phyloP scores from a whole-genome alignment of 2,888 invertebrate species.

The Biston stratarius region DNA sequence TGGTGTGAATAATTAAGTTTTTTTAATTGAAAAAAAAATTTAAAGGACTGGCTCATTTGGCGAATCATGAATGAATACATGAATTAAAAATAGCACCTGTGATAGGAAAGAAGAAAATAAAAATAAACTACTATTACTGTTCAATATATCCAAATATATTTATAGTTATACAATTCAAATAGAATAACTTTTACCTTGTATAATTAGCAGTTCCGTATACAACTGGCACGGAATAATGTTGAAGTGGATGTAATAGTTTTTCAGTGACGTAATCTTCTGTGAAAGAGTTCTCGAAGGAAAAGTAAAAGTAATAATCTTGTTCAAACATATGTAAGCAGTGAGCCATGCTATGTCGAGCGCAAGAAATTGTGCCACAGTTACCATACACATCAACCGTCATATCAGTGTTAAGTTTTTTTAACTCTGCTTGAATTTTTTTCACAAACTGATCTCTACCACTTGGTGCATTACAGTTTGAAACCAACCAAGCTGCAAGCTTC shows the following conservation, averaged over 20 bases:
- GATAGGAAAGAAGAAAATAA: too few relatives aligned
- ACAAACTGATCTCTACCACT: conserved; percentile 54
- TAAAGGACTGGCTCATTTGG: too few relatives aligned
- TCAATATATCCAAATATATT: too few relatives aligned
- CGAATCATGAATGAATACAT: too few relatives aligned
- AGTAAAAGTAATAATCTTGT: conserved; percentile 67
- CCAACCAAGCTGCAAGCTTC: conserved; percentile 67
- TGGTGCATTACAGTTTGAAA: conserved; percentile 59
- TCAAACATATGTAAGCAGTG: conserved; percentile 57
- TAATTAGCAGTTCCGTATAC: conserved; percentile 74
- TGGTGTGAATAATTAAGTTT: too few relatives aligned
- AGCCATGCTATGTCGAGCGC: conserved; percentile 46
- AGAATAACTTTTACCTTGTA: too few relatives aligned
- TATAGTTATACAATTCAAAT: too few relatives aligned
- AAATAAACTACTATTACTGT: too few relatives aligned
- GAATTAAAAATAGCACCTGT: too few relatives aligned
- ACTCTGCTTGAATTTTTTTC: conserved; percentile 46
- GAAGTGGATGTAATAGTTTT: conserved; percentile 62
- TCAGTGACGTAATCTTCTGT: conserved; percentile 72
- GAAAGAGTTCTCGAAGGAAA: conserved; percentile 70
- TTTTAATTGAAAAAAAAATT: too few relatives aligned
- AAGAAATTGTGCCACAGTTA: conserved; percentile 56
- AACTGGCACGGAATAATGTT: conserved; percentile 64
- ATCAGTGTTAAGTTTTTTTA: conserved; percentile 47
- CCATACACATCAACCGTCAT: conserved; percentile 63